A percentile compares a stretch with the other conserved stretches of the same genome.
Conservation (phyloP, 53 echinoderm and acorn worm genomes). For the Arbacia lixula region DNA sequence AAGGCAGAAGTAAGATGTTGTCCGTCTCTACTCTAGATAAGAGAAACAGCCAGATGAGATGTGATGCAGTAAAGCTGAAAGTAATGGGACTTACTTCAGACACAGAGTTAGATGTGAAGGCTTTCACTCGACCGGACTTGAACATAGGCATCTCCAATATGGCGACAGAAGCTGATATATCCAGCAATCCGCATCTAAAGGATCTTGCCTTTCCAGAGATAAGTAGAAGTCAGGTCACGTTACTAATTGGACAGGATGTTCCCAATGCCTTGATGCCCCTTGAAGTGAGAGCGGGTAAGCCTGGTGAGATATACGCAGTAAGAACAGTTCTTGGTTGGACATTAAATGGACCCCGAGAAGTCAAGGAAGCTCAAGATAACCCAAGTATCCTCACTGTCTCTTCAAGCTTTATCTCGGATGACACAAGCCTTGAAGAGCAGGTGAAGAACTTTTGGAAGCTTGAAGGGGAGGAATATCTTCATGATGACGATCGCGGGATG, state of each 20-base stretch:
- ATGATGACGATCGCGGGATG: slow-evolving; percentile 15
- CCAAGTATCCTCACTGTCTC: neutral
- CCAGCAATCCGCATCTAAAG: slow-evolving; percentile 38
- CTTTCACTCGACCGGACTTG: slow-evolving; percentile 9
- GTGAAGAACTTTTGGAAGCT: slow-evolving; percentile 26
- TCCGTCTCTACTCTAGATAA: too few relatives aligned
- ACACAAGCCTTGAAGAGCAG: neutral
- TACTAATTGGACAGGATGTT: slow-evolving; percentile 76
- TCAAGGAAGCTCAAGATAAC: too few relatives aligned
- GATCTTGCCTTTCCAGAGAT: neutral
- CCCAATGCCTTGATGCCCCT: slow-evolving; percentile 60
- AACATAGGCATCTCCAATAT: slow-evolving; percentile 6
- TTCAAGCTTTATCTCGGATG: slow-evolving; percentile 4
- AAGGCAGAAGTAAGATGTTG: too few relatives aligned
- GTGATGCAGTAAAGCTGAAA: too few relatives aligned
- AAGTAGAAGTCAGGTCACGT: slow-evolving; percentile 2
- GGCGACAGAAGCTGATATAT: slow-evolving; percentile 39
- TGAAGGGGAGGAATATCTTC: slow-evolving; percentile 19
- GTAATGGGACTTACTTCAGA: too few relatives aligned
- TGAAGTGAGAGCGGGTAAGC: slow-evolving; percentile 58
- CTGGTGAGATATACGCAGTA: too few relatives aligned
- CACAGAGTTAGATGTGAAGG: neutral
- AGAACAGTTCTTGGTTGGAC: too few relatives aligned
- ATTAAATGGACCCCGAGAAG: too few relatives aligned
- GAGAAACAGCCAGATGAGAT: too few relatives aligned